Evolutionary conservation across 1,140 invertebrate species (phyloP), one percentile per base, ranked within the genome.

Genomic region (Goniozus legneri): DNA sequence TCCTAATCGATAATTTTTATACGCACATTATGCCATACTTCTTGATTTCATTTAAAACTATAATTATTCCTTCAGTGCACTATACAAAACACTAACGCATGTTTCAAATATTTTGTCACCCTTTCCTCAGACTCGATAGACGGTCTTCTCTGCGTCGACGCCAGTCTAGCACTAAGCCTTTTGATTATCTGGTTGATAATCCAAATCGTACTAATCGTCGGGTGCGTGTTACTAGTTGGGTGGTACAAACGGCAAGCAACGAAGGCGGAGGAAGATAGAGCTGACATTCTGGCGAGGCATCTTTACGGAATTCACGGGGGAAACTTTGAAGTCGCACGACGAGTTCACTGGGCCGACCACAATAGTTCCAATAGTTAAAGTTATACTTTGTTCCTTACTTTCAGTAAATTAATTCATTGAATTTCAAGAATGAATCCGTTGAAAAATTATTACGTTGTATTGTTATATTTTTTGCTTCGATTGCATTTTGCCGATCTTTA

Each of bases 271-370:
- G 67, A 73, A 18, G 71, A 73, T 21, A 62, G 69, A 10, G 69
- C 69, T 10, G 64, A 67, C n/a, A 66, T 72, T 8, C 32, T 73
- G 10, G 60, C 68, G 0, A 58, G 67, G 13, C 71, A 73, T 51
- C 49, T 72, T 4, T 73, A 73, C 22, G 69, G 66, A 8, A 65
- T 71, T 50, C 70, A 64, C 37, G 69, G 60, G 37, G 72, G 63
- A 21, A 75, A 66, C 47, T 70, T 71, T 4, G 75, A 75, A 43
- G 67, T 76, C 20, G 51, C 64, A 4, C 58, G 72, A 39, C 62
- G 73, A 19, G 75, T 77, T 14, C 65, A 65, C 13, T 76, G 75
- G 75, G 75, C 72, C 1, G 74, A 76, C 41, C 61, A 66, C 27
- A 64, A 63, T 31, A 47, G 48, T 16, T 68, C 64, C 2, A 37